These are phyloP conservation scores for Pristionchus exspectatus DNA, from an alignment of 2,888 invertebrate species.

Conservation along the genomic window DNA sequence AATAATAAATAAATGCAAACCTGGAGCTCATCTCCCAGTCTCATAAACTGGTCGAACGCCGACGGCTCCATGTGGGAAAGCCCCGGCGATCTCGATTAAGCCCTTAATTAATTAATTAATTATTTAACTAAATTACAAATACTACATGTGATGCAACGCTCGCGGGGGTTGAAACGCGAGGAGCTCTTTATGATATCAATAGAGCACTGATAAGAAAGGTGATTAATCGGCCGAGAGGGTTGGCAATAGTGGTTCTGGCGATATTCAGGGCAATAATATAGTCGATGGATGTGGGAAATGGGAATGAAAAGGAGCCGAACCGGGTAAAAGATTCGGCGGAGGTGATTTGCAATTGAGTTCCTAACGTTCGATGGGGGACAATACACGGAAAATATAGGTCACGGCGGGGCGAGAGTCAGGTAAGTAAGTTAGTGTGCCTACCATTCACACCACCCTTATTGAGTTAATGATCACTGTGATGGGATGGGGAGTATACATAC, in stretches of 20 bases:
- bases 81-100: background rate
- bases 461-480: slow-evolving; percentile 1
- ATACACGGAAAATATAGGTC: background rate
- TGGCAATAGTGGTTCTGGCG: background rate
- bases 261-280: background rate
- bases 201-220: background rate
- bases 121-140: background rate
- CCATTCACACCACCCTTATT: slow-evolving; percentile 39
- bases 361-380: background rate
- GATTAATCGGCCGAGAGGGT: background rate
- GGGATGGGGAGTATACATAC: background rate
- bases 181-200: background rate
- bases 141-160: background rate
- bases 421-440: slow-evolving; percentile 25
- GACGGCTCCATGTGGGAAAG: slow-evolving; percentile 28
- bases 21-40: slow-evolving; percentile 42
- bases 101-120: background rate
- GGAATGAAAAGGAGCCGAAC: background rate
- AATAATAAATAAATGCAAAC: slow-evolving; percentile 1
- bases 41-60: slow-evolving; percentile 23
- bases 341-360: background rate
- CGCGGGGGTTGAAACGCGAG: background rate
- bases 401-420: slow-evolving; percentile 10
- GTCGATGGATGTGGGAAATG: background rate
- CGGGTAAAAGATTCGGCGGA: background rate